Evolutionary conservation across 2,888 invertebrate species (phyloP), one percentile per base, ranked within the genome.

Genomic region (Sinhomidia bicolor): DNA sequence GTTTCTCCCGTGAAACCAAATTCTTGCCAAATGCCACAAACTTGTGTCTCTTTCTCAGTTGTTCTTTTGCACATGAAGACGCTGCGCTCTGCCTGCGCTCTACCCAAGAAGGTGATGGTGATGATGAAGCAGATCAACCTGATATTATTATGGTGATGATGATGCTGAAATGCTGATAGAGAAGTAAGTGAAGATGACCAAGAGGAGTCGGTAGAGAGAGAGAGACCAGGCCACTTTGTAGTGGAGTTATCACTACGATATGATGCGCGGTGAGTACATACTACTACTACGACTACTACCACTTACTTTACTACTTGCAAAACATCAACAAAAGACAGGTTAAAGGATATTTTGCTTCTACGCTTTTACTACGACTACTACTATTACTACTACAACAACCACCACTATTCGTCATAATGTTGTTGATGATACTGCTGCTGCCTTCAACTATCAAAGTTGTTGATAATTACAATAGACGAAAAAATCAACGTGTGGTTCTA

Each of bases 51-150:
- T 17, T 32, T 57, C 36, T 60, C 79, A 79, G 65, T 36, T 65
- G 9, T 65, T 65, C n/a, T n/a, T 54, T 65, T 74, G 74, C 29
- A 71, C n/a, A n/a, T n/a, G 17, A 71, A 47, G 82, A 36, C 17
- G 83, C 17, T 54, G 17, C 23, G 57, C 20, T 54, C 41, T 47
- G 47, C 12, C 36, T 62, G 80, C 47, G 2, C 5, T n/a, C n/a
- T n/a, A n/a, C n/a, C 5, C 17, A 65, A 65, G 36, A 57, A 23
- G 87, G 65, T 54, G 60, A 81, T 76, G 78, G n/a, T n/a, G n/a
- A 82, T 65, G 82, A 88, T 83, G 88, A 82, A 83, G 82, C 88
- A 83, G 83, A 88, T 83, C 88, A 79, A 68, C 47, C 82, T 20
- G 82, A 81, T 60, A 62, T 80, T 26, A 54, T 79, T 5, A 9